Evolutionary conservation across 1,140 invertebrate species (phyloP).

Genomic region (Lineus longissimus): DNA sequence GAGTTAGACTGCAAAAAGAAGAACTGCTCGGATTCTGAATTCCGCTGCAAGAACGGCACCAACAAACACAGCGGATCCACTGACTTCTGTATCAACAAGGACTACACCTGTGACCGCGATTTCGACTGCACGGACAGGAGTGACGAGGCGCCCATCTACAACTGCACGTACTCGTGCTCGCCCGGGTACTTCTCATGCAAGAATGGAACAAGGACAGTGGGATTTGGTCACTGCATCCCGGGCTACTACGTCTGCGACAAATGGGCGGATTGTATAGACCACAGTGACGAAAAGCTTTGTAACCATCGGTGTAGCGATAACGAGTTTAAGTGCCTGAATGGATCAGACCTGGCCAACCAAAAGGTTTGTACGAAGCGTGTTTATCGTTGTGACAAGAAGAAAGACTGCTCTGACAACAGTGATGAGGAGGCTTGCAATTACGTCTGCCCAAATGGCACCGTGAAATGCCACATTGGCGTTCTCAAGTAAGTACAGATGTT

Average conservation of each 20-base stretch:
- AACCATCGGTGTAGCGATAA: background rate
- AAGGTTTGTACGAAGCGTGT: background rate
- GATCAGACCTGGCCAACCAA: background rate
- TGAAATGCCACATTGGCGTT: background rate
- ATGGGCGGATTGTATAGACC: background rate
- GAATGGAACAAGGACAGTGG: background rate
- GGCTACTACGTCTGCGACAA: background rate
- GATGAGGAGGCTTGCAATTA: conserved; percentile 5
- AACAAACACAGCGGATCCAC: background rate
- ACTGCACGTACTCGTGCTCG: background rate
- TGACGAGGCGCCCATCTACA: background rate
- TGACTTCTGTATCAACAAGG: background rate
- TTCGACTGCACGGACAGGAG: background rate
- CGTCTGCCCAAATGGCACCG: background rate
- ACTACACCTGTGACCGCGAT: background rate
- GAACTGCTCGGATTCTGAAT: background rate
- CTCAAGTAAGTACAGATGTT: too few relatives aligned
- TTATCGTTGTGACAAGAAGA: conserved; percentile 2
- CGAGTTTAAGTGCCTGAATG: background rate
- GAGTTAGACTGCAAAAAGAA: conserved; percentile 27
- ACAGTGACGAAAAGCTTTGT: background rate
- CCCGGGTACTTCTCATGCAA: background rate
- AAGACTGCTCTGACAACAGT: conserved; percentile 7
- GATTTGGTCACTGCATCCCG: background rate
- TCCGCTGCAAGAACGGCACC: background rate